phyloP scores from a whole-genome alignment of 2,888 invertebrate species.

The Caenorhabditis wallacei region DNA sequence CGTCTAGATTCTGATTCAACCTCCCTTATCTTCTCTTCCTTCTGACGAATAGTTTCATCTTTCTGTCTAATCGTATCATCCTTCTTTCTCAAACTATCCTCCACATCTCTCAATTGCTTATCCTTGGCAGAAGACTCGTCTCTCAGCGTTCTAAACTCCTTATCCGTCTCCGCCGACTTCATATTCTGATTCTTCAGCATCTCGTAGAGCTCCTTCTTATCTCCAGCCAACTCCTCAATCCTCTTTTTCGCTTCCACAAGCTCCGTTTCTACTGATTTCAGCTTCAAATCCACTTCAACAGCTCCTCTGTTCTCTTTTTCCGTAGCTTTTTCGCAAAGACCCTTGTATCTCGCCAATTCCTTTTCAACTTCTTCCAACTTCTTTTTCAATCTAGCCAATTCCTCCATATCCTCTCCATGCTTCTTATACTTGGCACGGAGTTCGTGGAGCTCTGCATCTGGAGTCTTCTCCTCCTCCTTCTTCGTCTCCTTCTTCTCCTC shows the following conservation, averaged over 20 bases:
- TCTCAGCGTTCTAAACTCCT: constrained; percentile 26
- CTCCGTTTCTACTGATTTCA: constrained; percentile 17
- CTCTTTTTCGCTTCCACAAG: constrained; percentile 32
- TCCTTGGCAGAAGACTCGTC: constrained; percentile 59
- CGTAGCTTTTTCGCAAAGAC: constrained; percentile 5
- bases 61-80: constrained; percentile 22
- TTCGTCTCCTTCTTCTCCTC: constrained; percentile 45
- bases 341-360: constrained; percentile 52
- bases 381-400: constrained; percentile 49
- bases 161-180: constrained; percentile 54
- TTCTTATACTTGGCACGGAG: constrained; percentile 50
- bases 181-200: constrained; percentile 45
- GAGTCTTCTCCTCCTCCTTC: constrained; percentile 55
- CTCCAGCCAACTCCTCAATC: constrained; percentile 49
- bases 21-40: constrained; percentile 66
- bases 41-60: constrained; percentile 13
- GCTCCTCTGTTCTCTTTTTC: constrained; percentile 50
- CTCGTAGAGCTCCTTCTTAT: constrained; percentile 64
- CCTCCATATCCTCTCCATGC: constrained; percentile 57
- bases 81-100: constrained; percentile 55
- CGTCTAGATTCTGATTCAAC: constrained; percentile 64
- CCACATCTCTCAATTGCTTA: constrained; percentile 48
- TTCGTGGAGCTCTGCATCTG: constrained; percentile 58
- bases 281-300: constrained; percentile 44
- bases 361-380: constrained; percentile 47